phyloP scores from a whole-genome alignment of 2,113 vertebrate species.

The Sakesphorus luctuosus region DNA sequence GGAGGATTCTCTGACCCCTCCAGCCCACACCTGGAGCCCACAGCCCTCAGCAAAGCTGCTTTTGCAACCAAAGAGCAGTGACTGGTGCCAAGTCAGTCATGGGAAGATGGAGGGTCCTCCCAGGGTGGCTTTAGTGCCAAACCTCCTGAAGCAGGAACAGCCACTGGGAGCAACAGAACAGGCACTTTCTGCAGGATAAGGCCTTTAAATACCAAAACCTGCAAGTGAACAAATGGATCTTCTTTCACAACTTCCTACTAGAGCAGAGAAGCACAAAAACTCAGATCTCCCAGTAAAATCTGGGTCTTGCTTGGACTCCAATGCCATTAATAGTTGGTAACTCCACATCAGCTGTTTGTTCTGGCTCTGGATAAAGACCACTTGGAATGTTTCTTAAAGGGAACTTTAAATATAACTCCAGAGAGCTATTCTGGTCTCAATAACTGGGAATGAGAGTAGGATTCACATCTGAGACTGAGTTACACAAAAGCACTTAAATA shows the following conservation, averaged over 20 bases:
- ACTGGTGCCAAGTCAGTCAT: neutral
- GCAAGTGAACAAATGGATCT: neutral
- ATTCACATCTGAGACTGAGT: neutral
- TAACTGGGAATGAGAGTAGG: neutral
- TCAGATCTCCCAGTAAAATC: neutral
- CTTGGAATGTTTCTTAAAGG: neutral
- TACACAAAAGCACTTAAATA: neutral
- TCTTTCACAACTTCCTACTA: neutral
- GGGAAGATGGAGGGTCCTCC: neutral
- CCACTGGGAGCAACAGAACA: neutral
- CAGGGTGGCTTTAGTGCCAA: neutral
- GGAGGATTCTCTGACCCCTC: neutral
- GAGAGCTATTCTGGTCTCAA: constrained; percentile 10
- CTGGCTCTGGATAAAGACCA: neutral
- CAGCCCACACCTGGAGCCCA: neutral
- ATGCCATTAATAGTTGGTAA: neutral
- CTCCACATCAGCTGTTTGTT: neutral
- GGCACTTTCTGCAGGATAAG: fast-evolving
- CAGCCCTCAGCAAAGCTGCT: neutral
- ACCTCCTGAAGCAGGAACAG: neutral
- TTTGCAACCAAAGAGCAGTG: neutral
- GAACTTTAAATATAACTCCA: constrained; percentile 21
- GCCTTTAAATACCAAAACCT: neutral
- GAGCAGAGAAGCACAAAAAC: neutral
- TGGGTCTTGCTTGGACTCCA: neutral